Base-by-base conservation (phyloP, 2,888 invertebrate species). In the Drosophila borealis region DNA sequence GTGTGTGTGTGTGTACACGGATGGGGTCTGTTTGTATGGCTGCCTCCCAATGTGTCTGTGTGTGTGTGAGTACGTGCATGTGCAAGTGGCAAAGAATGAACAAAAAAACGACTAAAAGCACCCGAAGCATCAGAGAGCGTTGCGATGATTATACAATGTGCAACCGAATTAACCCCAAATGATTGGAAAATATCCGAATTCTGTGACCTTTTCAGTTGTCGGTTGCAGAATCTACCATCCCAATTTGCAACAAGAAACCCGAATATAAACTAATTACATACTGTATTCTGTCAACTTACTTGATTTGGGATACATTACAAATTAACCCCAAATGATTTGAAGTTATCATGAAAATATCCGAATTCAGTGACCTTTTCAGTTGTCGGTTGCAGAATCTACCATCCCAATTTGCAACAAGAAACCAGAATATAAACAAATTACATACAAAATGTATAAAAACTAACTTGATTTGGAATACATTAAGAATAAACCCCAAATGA, bases 61-160 rank as follows among this genome's bases (percentile, higher is more conserved):
- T 48, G 39, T 49, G 45, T 61, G 57, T 21, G 8, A 1, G 34
- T 41, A 29, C 44, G 46, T 67, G 64, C 55, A 56, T 57, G 70
- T 50, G 64, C 60, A 54, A 50, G 45, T 61, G 59, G 29, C 29
- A 29, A 29, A 8, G 29, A 29, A 29, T 29, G 17, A 17, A 60
- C 75, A 56, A 56, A 68, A 68, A 70, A 66, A 61, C 74, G 39
- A 42, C 39, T 56, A 54, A 67, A 74, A 64, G 51, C 59, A 37
- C 55, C 57, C 89, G 84, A 74, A 68, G 69, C 57, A 44, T 34
- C 36, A 54, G 64, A 62, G 64, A 59, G 69, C 17, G 17, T 62
- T 41, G 44, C 61, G 71, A 68, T 82, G 81, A 86, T 83, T 78
- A 83, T 78, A 89, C 73, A 84, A 84, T 87, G 69, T 89, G 87